Evolutionary conservation across 2,888 invertebrate species (phyloP).

Genomic region (Marasmarcha lunaedactyla): DNA sequence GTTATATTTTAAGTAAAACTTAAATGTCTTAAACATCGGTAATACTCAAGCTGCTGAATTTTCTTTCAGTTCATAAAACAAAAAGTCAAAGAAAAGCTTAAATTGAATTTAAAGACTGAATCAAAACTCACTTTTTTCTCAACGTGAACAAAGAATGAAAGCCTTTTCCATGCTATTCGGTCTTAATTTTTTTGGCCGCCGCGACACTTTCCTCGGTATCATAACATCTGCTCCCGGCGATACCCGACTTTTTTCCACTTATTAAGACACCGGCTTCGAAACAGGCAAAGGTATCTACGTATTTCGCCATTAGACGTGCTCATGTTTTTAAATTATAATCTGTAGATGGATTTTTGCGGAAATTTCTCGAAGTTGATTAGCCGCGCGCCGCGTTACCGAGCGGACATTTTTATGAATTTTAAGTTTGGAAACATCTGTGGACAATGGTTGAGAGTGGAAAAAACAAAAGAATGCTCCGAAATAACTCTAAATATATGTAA

Average conservation of each 20-base stretch:
- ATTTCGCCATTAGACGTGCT: conserved; percentile 42
- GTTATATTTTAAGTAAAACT: no score
- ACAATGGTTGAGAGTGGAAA: no score
- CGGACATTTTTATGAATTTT: conserved; percentile 10
- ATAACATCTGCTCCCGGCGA: conserved; percentile 65
- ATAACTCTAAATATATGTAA: no score
- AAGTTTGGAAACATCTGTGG: conserved; percentile 2
- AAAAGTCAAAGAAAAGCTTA: no score
- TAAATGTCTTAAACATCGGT: no score
- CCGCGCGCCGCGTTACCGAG: conserved; percentile 1
- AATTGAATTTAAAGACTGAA: no score
- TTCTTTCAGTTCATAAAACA: no score
- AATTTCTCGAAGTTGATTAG: conserved; percentile 31
- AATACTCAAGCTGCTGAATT: no score
- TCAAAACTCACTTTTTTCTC: no score
- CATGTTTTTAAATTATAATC: conserved; percentile 63
- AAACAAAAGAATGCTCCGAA: no score
- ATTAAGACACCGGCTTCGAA: conserved; percentile 56
- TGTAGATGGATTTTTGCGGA: conserved; percentile 33
- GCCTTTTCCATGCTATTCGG: neutral
- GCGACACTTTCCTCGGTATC: conserved; percentile 62
- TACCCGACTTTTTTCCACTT: conserved; percentile 38
- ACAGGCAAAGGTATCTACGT: conserved; percentile 14
- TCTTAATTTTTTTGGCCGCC: conserved; percentile 22
- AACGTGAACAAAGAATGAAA: no score